Evolutionary conservation across 2,797 vertebrate genomes (phyloP).

Genomic region (Etheostoma perlongum): DNA sequence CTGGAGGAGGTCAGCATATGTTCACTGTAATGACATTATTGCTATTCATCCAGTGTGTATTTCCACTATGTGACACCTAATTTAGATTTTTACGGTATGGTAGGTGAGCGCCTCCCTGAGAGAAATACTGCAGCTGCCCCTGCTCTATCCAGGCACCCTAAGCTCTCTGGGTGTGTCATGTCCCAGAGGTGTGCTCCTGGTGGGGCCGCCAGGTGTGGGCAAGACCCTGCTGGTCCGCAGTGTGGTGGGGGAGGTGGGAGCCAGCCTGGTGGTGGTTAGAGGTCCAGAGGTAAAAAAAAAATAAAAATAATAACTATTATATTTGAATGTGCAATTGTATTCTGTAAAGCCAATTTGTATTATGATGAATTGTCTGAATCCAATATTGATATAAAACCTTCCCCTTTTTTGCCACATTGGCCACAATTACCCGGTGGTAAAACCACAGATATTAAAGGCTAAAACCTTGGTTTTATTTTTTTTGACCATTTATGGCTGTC

Average conservation of each 20-base stretch:
- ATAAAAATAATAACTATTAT: not conserved
- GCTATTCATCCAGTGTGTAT: not conserved
- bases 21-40: not conserved
- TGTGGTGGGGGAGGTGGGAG: slow-evolving; percentile 87
- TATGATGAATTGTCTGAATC: no score
- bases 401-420: no score
- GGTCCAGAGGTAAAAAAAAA: slow-evolving; percentile 82
- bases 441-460: no score
- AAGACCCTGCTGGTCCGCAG: slow-evolving; percentile 91
- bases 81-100: slow-evolving; percentile 2
- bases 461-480: not conserved
- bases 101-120: slow-evolving; percentile 82
- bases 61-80: accelerated
- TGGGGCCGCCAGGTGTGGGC: slow-evolving; percentile 94
- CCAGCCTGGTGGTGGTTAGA: slow-evolving; percentile 86
- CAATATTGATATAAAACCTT: no score
- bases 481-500: not conserved
- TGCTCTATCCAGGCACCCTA: slow-evolving; percentile 87
- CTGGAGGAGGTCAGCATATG: slow-evolving; percentile 83
- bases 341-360: no score
- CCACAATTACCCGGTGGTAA: no score
- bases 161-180: slow-evolving; percentile 85
- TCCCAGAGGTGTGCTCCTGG: slow-evolving; percentile 90
- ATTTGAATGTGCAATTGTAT: not conserved
- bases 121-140: slow-evolving; percentile 89